Conservation (phyloP, 2,888 invertebrate genomes). For the Sepioteuthis lessoniana region DNA sequence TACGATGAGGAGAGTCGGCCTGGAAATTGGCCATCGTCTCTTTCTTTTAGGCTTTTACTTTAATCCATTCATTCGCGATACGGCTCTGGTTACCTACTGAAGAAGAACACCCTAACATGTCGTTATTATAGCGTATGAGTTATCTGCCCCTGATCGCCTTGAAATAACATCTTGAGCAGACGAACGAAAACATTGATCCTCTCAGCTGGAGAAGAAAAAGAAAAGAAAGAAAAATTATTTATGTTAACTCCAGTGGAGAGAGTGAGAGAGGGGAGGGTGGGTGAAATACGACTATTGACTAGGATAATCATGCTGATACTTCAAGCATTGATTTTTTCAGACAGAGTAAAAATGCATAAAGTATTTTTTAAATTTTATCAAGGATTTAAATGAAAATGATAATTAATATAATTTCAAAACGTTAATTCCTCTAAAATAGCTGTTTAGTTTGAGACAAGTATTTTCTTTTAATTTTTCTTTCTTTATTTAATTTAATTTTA, state of each 20-base stretch:
- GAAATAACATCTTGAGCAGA: neutral
- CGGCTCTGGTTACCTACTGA: neutral
- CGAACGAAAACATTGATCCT: neutral
- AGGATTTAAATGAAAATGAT: no score
- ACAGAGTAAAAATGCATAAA: neutral
- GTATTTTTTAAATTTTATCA: no score
- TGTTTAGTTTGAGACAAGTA: no score
- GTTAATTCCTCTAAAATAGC: no score
- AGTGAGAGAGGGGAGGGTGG: no score
- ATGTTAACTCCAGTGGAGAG: neutral
- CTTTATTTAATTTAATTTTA: no score
- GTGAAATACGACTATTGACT: no score
- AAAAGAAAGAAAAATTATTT: neutral
- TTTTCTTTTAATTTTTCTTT: no score
- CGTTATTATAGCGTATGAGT: slow-evolving; percentile 4
- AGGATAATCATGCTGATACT: neutral
- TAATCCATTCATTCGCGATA: neutral
- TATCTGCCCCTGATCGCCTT: neutral
- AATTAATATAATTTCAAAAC: no score
- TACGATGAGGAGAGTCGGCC: neutral
- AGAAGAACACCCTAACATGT: neutral
- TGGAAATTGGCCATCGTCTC: neutral
- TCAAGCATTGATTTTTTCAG: neutral
- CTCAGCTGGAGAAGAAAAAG: neutral
- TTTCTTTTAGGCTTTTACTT: neutral